phyloP scores from a whole-genome alignment of 2,797 vertebrate species.

The Sarcoramphus papa region DNA sequence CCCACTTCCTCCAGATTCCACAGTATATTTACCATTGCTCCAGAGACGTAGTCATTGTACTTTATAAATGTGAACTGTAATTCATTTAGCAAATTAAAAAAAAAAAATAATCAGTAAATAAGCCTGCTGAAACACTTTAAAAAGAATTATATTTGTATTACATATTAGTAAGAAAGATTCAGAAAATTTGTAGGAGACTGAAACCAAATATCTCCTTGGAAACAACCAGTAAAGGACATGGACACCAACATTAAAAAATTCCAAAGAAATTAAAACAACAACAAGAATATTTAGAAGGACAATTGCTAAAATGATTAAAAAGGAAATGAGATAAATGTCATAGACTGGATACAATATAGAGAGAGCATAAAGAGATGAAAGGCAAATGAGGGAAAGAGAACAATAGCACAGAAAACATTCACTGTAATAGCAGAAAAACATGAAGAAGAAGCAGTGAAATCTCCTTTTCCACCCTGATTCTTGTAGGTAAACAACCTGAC shows the following conservation, averaged over 20 bases:
- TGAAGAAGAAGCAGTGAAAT: neutral
- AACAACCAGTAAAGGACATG: neutral
- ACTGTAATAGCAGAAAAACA: neutral
- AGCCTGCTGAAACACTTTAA: neutral
- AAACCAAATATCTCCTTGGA: conserved; percentile 34
- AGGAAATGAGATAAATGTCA: neutral
- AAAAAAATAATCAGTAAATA: neutral
- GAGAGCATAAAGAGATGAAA: neutral
- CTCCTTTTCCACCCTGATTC: neutral
- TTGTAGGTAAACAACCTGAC: neutral
- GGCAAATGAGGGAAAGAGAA: neutral
- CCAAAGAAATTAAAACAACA: conserved; percentile 2
- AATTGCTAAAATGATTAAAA: conserved; percentile 10
- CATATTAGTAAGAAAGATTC: neutral
- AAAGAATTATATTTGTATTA: neutral
- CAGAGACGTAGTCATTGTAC: neutral
- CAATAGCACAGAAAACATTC: neutral
- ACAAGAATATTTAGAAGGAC: neutral
- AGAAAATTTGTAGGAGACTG: neutral
- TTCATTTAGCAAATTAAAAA: neutral
- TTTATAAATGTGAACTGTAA: neutral
- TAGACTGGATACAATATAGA: neutral
- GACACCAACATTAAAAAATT: neutral
- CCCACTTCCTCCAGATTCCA: neutral
- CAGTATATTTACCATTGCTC: neutral